These are phyloP conservation scores for Thalassophryne amazonica DNA, from an alignment of 2,797 vertebrate species.

Conservation along the genomic window DNA sequence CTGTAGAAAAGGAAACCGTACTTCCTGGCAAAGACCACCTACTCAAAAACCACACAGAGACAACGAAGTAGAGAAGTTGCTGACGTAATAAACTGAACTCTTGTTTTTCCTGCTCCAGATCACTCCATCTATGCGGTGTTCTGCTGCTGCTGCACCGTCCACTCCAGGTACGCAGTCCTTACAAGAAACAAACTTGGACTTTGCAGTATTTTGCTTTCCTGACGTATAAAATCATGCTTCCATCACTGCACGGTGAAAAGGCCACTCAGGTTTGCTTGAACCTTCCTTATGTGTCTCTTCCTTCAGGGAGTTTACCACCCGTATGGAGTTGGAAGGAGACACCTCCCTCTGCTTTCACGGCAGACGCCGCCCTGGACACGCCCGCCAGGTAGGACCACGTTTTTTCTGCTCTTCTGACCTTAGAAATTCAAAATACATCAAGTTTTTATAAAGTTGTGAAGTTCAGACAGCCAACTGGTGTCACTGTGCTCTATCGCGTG, in stretches of 20 bases:
- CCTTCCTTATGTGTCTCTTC: too few relatives aligned
- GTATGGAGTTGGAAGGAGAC: conserved; percentile 40
- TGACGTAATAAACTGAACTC: not conserved
- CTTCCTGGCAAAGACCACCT: conserved; percentile 48
- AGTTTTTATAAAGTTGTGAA: too few relatives aligned
- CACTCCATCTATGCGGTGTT: conserved; percentile 81
- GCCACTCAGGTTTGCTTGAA: too few relatives aligned
- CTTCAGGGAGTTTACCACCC: conserved; percentile 60
- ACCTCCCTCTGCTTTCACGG: conserved; percentile 44
- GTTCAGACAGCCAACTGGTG: too few relatives aligned
- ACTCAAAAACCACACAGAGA: conserved; percentile 32
- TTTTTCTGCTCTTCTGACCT: not conserved
- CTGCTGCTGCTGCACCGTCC: conserved; percentile 81
- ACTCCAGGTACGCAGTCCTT: conserved; percentile 83
- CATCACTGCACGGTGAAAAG: too few relatives aligned
- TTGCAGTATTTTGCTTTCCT: too few relatives aligned
- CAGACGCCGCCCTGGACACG: conserved; percentile 24
- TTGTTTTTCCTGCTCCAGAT: conserved; percentile 59
- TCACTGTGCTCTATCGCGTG: too few relatives aligned
- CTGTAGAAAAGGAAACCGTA: conserved; percentile 43
- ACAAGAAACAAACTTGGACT: too few relatives aligned
- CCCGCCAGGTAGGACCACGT: conserved; percentile 32
- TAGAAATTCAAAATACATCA: too few relatives aligned
- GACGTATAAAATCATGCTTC: too few relatives aligned
- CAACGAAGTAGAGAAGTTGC: not conserved